Base-by-base conservation (phyloP, 2,888 invertebrate genomes). In the Prosapia bicincta region DNA sequence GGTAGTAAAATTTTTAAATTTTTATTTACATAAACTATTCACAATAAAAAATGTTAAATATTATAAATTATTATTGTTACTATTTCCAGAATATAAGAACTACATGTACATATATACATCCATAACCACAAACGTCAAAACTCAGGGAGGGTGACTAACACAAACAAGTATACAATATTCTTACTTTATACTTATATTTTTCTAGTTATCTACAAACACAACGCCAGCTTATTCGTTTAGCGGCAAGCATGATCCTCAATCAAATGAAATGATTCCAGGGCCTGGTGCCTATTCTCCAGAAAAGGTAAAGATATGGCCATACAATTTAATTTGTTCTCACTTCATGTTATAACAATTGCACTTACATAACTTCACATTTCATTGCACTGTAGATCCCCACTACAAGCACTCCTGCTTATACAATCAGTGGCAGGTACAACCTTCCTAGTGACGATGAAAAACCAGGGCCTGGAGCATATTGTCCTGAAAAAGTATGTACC, bases 401-500 rank as follows among this genome's bases (percentile, higher is more conserved):
- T 72, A 79, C 78, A 25, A 80, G 78, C 76, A 78, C 94, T 26
- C 97, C 97, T 0, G 90, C 94, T 79, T 98, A 95, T 84, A 94
- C 95, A 71, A 94, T 98, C 84, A 93, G 95, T 71, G 91, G 92
- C 70, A 89, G 96, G 77, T 93, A 91, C 82, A 90, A 92, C 69
- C 89, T 92, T 79, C 94, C 90, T 9, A 88, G 89, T 6, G 90
- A 92, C 79, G 92, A 93, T 67, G 88, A 89, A 83, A 94, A 93
- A 84, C 96, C 77, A 93, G 97, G 97, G 80, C 98, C 98, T 76
- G 97, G 97, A 82, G 94, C 95, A 79, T 95, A 98, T 85, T 93
- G 92, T 79, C 96, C 97, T 25, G 97, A 97, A 89, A 96, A 95
- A 90, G 97, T 97, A 86, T 91, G 82, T 90, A 90, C 82, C n/a